These are phyloP conservation scores for Tromatobia lineatoria DNA, from an alignment of 2,888 invertebrate species.

Conservation along the genomic window DNA sequence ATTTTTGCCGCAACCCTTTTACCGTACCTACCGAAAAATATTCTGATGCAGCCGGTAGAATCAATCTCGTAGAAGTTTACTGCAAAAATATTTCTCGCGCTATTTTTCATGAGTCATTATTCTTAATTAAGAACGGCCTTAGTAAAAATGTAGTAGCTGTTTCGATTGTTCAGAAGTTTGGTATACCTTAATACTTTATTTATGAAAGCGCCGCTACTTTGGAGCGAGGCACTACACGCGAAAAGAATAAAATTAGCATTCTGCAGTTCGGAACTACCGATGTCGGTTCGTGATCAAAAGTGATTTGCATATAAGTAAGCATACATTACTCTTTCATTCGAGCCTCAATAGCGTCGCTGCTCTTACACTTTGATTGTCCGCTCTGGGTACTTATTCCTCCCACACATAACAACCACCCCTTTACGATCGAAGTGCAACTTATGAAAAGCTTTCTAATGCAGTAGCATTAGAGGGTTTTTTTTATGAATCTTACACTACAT, in stretches of 20 bases:
- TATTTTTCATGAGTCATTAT: no score
- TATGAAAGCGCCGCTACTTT: neutral
- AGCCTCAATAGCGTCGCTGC: conserved; percentile 24
- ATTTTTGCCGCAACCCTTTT: no score
- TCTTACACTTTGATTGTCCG: neutral
- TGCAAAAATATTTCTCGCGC: no score
- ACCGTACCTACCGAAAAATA: no score
- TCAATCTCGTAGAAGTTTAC: no score
- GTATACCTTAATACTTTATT: neutral
- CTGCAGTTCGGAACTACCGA: neutral
- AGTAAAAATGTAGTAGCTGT: neutral
- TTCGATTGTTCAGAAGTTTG: neutral
- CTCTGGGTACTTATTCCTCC: neutral
- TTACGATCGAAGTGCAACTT: neutral
- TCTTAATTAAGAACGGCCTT: no score
- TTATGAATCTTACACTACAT: no score
- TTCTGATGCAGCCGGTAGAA: no score
- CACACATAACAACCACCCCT: neutral
- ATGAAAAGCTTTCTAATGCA: neutral
- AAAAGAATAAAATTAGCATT: neutral
- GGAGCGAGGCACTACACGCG: neutral
- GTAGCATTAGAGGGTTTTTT: no score
- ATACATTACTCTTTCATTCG: conserved; percentile 13
- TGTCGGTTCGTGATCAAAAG: conserved; percentile 1
- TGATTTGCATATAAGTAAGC: conserved; percentile 3